phyloP scores from a whole-genome alignment of 92 coral and sea anemone genomes.

The Anthopleura xanthogrammica region DNA sequence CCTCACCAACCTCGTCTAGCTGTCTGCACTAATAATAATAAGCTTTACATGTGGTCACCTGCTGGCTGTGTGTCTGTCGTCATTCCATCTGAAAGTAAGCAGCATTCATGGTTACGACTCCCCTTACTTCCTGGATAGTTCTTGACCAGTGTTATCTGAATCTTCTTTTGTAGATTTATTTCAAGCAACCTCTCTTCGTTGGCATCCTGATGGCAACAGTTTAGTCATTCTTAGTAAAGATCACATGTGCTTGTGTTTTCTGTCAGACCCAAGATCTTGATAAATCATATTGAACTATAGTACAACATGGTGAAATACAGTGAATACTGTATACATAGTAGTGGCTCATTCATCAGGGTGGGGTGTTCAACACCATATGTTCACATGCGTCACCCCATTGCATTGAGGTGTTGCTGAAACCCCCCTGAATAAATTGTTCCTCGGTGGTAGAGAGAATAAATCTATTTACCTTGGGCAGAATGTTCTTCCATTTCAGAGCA shows the following conservation, averaged over 20 bases:
- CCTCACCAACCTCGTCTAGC: slow-evolving; percentile 87
- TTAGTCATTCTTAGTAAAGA: slow-evolving; percentile 84
- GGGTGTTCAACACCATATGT: no score
- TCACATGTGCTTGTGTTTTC: slow-evolving; percentile 88
- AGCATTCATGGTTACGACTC: neutral
- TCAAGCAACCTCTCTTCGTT: slow-evolving; percentile 77
- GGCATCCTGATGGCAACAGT: slow-evolving; percentile 96
- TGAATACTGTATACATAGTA: no score
- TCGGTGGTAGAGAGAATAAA: no score
- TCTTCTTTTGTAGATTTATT: slow-evolving; percentile 53
- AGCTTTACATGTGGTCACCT: slow-evolving; percentile 96
- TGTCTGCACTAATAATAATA: slow-evolving; percentile 79
- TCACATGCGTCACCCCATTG: no score
- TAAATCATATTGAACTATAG: neutral
- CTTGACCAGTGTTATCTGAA: neutral
- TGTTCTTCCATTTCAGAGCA: no score
- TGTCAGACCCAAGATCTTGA: slow-evolving; percentile 64
- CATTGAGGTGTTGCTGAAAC: no score
- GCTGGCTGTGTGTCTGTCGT: slow-evolving; percentile 98
- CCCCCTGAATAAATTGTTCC: no score
- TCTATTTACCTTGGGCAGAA: no score
- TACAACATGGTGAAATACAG: no score
- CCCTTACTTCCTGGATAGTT: neutral
- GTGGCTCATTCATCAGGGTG: no score
- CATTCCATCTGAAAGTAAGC: slow-evolving; percentile 93